These are phyloP conservation scores for Junonia oenone DNA, from an alignment of 2,888 invertebrate genomes.

Conservation along the genomic window DNA sequence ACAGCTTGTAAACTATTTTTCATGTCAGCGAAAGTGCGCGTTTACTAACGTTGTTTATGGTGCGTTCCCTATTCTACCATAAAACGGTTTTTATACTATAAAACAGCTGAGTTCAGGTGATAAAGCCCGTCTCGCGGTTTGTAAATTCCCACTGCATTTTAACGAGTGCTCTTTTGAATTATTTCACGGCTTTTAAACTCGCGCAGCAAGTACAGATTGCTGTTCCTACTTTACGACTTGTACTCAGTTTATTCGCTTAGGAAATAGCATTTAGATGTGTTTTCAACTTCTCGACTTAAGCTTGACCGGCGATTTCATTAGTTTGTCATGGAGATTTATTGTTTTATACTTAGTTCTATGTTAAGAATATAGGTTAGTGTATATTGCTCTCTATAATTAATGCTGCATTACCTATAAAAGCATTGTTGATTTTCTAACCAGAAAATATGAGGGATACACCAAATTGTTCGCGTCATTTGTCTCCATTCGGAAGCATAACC, in stretches of 20 bases:
- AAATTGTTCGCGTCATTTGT: not conserved
- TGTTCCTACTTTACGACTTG: slow-evolving; percentile 49
- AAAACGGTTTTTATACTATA: slow-evolving; percentile 34
- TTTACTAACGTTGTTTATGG: slow-evolving; percentile 59
- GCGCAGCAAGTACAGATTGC: slow-evolving; percentile 51
- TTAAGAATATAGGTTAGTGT: too few relatives aligned
- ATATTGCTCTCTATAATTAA: too few relatives aligned
- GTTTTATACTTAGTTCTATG: not conserved
- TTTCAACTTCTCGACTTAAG: slow-evolving; percentile 5
- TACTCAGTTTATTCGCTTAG: slow-evolving; percentile 24
- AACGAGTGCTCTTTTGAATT: slow-evolving; percentile 69
- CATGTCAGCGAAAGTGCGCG: slow-evolving; percentile 71
- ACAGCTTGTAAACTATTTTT: slow-evolving; percentile 73
- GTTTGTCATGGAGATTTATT: not conserved
- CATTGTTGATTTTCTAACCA: not conserved
- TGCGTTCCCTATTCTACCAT: slow-evolving; percentile 22
- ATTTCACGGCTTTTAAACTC: slow-evolving; percentile 66
- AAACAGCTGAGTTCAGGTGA: slow-evolving; percentile 59
- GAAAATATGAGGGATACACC: not conserved
- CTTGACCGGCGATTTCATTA: slow-evolving; percentile 2
- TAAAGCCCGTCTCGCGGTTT: slow-evolving; percentile 59
- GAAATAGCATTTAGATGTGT: slow-evolving; percentile 12
- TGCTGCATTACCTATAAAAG: too few relatives aligned
- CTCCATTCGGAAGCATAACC: not conserved
- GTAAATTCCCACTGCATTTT: slow-evolving; percentile 64